Percentiles rank a stretch among this genome's conserved stretches.
phyloP scores from a whole-genome alignment of 2,113 vertebrate species.

The Trichomycterus rosablanca region DNA sequence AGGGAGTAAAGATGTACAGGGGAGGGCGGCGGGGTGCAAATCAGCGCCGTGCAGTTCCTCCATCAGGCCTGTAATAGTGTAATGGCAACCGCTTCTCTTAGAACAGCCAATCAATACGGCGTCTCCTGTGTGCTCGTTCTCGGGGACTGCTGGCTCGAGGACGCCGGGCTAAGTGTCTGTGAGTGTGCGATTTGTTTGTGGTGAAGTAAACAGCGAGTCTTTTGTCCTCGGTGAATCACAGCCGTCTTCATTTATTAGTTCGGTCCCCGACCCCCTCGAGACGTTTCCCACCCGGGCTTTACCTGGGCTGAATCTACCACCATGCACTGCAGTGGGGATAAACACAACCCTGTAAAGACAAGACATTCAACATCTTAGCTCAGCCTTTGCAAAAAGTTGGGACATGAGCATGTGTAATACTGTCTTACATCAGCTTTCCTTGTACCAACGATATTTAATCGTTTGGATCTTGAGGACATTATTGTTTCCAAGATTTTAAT shows the following conservation, averaged over 20 bases:
- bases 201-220: slow-evolving; percentile 1
- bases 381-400: no score
- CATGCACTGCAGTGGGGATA: no score
- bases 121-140: slow-evolving; percentile 64
- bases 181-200: background rate
- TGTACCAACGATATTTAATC: no score
- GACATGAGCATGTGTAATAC: no score
- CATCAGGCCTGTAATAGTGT: slow-evolving; percentile 79
- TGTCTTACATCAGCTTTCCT: no score
- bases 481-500: no score
- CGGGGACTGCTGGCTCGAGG: slow-evolving; percentile 53
- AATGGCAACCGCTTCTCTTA: slow-evolving; percentile 76
- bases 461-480: no score
- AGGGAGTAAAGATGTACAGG: slow-evolving; percentile 65
- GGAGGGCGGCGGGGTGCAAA: slow-evolving; percentile 68
- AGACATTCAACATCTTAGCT: no score
- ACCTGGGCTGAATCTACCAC: background rate
- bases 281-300: background rate
- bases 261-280: background rate
- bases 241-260: background rate
- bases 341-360: no score
- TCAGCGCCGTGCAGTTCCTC: slow-evolving; percentile 86
- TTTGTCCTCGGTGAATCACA: background rate
- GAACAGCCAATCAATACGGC: slow-evolving; percentile 77
- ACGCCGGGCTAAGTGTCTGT: slow-evolving; percentile 30